A percentile compares a stretch with the other conserved stretches of the same genome.
Conservation (phyloP, 1,140 invertebrate genomes). For the Hylyphantes graminicola region DNA sequence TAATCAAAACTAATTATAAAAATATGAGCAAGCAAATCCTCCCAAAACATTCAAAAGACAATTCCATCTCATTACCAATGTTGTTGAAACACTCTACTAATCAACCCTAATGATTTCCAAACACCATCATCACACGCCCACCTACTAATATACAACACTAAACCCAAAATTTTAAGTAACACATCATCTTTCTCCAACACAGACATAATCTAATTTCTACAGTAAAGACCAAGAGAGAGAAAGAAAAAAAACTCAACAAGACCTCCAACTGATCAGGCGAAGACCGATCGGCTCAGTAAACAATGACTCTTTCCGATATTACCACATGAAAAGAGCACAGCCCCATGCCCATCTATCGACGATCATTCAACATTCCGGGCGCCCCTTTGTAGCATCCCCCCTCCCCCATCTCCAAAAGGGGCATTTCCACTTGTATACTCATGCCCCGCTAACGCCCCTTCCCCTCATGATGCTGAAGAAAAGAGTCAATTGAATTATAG, state of each 20-base stretch:
- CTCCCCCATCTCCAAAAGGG: slow-evolving; percentile 9
- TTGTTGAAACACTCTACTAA: too few species aligned
- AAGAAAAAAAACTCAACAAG: slow-evolving; percentile 2
- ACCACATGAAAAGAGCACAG: slow-evolving; percentile 51
- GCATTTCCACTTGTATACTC: slow-evolving; percentile 40
- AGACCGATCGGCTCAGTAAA: slow-evolving; percentile 25
- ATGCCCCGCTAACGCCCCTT: slow-evolving; percentile 20
- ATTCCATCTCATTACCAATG: too few species aligned
- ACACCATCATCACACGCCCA: background rate
- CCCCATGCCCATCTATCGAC: slow-evolving; percentile 12
- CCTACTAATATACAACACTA: too few species aligned
- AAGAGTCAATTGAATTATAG: too few species aligned
- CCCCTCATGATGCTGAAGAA: background rate
- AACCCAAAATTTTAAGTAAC: background rate
- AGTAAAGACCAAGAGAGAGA: too few species aligned
- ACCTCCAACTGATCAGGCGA: background rate
- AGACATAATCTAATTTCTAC: too few species aligned
- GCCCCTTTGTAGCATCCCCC: slow-evolving; percentile 43
- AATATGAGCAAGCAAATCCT: too few species aligned
- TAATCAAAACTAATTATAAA: too few species aligned
- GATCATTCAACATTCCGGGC: slow-evolving; percentile 47
- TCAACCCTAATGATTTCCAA: too few species aligned
- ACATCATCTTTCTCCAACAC: too few species aligned
- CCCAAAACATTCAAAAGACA: too few species aligned
- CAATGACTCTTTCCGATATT: slow-evolving; percentile 51